Evolutionary conservation across 2,113 vertebrate species (phyloP).

Genomic region (Scartelaos histophorus): DNA sequence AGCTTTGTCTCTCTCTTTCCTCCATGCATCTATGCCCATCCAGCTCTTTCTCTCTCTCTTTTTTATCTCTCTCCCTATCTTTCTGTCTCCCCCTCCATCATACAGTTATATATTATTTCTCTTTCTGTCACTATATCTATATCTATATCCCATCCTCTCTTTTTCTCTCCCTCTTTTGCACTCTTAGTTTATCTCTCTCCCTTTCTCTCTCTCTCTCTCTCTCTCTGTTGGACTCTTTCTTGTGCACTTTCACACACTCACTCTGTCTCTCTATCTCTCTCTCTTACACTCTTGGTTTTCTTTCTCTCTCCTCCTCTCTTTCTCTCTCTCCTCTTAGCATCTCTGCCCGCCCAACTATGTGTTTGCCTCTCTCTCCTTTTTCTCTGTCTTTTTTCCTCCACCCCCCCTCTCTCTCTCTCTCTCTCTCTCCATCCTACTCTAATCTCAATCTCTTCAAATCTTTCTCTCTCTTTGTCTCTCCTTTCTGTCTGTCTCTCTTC

Average conservation of each 20-base stretch:
- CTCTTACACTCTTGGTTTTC: background rate
- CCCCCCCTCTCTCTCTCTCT: background rate
- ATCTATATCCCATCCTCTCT: no score
- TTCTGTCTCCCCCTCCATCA: background rate
- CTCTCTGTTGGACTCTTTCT: background rate
- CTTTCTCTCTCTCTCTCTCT: background rate
- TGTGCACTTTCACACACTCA: background rate
- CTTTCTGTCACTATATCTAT: no score
- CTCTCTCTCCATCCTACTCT: background rate
- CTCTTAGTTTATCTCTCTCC: no score
- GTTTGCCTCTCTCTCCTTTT: conserved; percentile 47
- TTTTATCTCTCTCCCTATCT: background rate
- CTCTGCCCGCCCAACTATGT: background rate
- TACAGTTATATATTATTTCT: no score
- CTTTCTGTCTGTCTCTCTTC: no score
- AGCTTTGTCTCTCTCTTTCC: no score
- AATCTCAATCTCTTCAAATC: no score
- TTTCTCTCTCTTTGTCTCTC: no score
- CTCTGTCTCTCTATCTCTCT: background rate
- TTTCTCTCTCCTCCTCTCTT: background rate
- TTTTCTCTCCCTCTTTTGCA: no score
- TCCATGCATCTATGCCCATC: no score
- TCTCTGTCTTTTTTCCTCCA: background rate
- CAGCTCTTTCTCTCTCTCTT: background rate
- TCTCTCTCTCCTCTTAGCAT: no score